Conservation (phyloP, 2,113 vertebrate genomes). For the Mesembrinibis cayennensis region DNA sequence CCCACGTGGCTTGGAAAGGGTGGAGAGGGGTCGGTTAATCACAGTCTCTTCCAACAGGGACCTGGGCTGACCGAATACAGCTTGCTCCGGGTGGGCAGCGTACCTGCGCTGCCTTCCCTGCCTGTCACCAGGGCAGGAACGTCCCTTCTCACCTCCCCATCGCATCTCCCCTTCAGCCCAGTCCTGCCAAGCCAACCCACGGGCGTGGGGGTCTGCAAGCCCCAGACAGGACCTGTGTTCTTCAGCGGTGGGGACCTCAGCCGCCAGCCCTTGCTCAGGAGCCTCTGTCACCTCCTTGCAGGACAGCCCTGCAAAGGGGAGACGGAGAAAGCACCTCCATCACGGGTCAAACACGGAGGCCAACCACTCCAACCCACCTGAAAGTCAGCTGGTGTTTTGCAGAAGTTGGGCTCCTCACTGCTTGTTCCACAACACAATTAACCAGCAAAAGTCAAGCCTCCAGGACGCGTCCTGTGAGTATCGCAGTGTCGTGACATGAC, state of each 20-base stretch:
- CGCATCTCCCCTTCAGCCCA: rapidly evolving
- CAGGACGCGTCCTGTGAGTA: rapidly evolving
- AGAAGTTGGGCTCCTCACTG: not conserved
- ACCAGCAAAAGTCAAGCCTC: too few relatives aligned
- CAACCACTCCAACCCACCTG: rapidly evolving
- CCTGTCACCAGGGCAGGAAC: rapidly evolving
- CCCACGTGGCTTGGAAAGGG: not conserved
- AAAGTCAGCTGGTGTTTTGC: too few relatives aligned
- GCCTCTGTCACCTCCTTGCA: not conserved
- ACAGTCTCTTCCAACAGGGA: not conserved
- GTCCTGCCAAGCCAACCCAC: rapidly evolving
- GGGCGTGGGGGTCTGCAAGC: too few relatives aligned
- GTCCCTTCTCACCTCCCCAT: not conserved
- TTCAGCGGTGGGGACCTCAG: not conserved
- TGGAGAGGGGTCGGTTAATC: not conserved
- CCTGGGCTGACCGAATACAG: not conserved
- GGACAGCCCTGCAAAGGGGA: not conserved
- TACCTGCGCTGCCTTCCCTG: not conserved
- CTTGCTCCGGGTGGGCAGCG: not conserved
- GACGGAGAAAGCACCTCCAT: not conserved
- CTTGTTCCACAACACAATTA: too few relatives aligned
- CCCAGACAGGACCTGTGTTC: rapidly evolving
- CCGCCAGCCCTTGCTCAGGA: not conserved
- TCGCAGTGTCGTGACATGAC: rapidly evolving
- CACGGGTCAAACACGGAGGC: rapidly evolving